phyloP scores from a whole-genome alignment of 2,888 invertebrate genomes.

The Andrena camellia region DNA sequence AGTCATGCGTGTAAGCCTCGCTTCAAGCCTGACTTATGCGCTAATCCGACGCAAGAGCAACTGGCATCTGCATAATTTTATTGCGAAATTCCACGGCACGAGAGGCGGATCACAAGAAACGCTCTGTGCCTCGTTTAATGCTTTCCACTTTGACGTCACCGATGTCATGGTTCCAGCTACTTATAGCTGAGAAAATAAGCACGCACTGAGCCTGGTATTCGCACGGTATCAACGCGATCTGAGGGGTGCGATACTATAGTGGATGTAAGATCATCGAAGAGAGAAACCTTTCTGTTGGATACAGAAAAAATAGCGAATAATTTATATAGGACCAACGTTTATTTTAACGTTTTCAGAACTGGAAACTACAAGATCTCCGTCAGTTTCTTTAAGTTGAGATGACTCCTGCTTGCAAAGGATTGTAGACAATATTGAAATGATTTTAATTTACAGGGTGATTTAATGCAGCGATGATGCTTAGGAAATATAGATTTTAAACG shows the following conservation, averaged over 20 bases:
- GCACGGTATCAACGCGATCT: not conserved
- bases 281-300: no score
- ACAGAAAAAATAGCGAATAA: no score
- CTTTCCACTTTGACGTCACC: conserved; percentile 33
- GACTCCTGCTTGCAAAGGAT: no score
- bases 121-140: conserved; percentile 23
- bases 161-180: conserved; percentile 17
- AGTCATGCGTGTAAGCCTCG: conserved; percentile 37
- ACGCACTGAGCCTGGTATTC: conserved; percentile 12
- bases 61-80: conserved; percentile 50
- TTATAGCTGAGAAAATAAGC: conserved; percentile 13
- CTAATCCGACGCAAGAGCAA: conserved; percentile 31
- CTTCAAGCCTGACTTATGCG: conserved; percentile 27
- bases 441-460: no score
- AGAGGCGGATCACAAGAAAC: conserved; percentile 29
- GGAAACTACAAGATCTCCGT: no score
- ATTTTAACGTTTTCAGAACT: no score
- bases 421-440: no score
- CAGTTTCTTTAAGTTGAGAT: no score
- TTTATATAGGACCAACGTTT: no score
- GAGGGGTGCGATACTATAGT: not conserved
- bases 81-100: conserved; percentile 31
- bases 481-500: no score
- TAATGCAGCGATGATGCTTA: no score
- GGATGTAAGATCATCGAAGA: no score